Percentiles rank a stretch among this genome's conserved stretches.
Conservation (phyloP, 2,888 invertebrate species). For the Torymus texanus region DNA sequence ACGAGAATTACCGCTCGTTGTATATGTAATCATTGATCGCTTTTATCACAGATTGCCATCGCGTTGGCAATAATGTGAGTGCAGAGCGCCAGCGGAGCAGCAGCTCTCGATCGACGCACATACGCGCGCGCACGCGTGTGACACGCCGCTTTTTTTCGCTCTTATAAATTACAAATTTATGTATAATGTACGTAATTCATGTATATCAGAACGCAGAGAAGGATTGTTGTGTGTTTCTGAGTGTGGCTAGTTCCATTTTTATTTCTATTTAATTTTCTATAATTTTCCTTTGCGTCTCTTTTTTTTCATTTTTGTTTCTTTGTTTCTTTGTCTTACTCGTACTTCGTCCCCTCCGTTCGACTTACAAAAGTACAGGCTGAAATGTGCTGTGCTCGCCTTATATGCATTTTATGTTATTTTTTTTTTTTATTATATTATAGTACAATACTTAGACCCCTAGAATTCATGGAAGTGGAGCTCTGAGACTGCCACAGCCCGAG, state of each 20-base stretch:
- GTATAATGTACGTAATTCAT: too few relatives aligned
- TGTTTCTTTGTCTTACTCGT: not conserved
- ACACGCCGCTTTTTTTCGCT: not conserved
- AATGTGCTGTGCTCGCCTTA: conserved; percentile 68
- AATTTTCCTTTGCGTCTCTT: conserved; percentile 12
- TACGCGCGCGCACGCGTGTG: not conserved
- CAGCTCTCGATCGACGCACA: too few relatives aligned
- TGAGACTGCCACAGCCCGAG: conserved; percentile 31
- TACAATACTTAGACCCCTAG: conserved; percentile 53
- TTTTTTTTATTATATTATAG: conserved; percentile 32
- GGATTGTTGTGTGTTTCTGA: too few relatives aligned
- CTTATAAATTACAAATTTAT: conserved; percentile 20
- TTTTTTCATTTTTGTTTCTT: too few relatives aligned
- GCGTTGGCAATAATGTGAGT: not conserved
- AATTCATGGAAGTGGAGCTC: conserved; percentile 49
- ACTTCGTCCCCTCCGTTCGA: conserved; percentile 55
- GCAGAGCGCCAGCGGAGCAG: not conserved
- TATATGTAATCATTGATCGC: not conserved
- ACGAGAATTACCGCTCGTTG: not conserved
- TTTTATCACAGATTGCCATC: conserved; percentile 30
- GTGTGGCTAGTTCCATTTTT: conserved; percentile 43
- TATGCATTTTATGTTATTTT: conserved; percentile 36
- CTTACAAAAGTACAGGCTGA: conserved; percentile 70
- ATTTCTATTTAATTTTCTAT: conserved; percentile 33
- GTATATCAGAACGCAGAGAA: conserved; percentile 21